These are phyloP conservation scores for Petrophora chlorosata DNA, from an alignment of 2,888 invertebrate genomes.

Conservation along the genomic window DNA sequence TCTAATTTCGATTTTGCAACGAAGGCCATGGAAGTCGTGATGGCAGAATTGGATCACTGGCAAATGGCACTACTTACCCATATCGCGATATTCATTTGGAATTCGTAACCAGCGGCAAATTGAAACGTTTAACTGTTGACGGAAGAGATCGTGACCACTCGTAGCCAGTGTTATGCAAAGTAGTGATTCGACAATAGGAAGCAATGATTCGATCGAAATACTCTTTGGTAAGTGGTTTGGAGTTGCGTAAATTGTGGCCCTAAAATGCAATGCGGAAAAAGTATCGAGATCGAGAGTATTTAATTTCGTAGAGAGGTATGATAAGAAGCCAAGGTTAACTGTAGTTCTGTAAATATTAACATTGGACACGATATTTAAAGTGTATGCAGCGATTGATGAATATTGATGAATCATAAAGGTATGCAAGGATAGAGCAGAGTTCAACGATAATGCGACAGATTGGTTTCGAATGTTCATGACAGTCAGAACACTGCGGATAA, in stretches of 20 bases:
- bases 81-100: constrained; percentile 62
- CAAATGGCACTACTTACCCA: constrained; percentile 64
- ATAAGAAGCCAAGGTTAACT: no score
- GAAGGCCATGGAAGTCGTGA: constrained; percentile 70
- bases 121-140: constrained; percentile 62
- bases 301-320: no score
- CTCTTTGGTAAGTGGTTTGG: constrained; percentile 11
- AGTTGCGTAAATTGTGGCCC: constrained; percentile 13
- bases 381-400: no score
- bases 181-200: constrained; percentile 53
- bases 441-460: no score
- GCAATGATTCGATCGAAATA: constrained; percentile 54
- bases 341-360: no score
- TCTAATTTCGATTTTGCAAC: constrained; percentile 69
- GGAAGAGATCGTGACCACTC: constrained; percentile 62
- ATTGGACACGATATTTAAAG: no score
- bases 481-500: no score
- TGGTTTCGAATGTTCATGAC: no score
- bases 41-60: constrained; percentile 69
- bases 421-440: no score
- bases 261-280: constrained; percentile 6
- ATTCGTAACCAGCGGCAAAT: constrained; percentile 61
- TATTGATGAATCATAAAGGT: no score
- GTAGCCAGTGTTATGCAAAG: constrained; percentile 66
- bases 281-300: no score